Conservation (phyloP, 2,113 vertebrate genomes). For the Peromyscus polionotus region DNA sequence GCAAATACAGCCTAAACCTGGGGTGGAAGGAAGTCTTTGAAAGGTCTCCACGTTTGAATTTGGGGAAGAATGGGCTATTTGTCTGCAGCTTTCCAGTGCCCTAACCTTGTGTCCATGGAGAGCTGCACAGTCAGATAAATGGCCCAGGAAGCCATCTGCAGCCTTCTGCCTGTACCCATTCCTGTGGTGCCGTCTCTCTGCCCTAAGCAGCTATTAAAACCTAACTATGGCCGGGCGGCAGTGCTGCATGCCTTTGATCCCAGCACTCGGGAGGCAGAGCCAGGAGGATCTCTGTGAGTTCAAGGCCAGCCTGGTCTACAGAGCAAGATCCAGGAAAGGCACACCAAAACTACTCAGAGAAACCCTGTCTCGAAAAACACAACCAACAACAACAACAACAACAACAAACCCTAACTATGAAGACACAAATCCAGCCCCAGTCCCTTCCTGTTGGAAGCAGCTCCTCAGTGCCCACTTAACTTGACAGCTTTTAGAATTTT, state of each 20-base stretch:
- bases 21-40: not conserved
- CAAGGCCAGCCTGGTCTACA: too few relatives aligned
- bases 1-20: not conserved
- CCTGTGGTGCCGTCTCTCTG: accelerated
- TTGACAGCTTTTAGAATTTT: not conserved
- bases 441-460: not conserved
- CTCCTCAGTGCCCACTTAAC: not conserved
- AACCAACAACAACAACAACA: too few relatives aligned
- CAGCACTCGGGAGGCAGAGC: too few relatives aligned
- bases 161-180: too few relatives aligned
- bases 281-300: too few relatives aligned
- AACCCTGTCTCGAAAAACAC: too few relatives aligned
- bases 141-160: not conserved
- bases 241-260: too few relatives aligned
- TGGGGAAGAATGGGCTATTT: not conserved
- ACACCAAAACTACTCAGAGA: too few relatives aligned
- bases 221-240: too few relatives aligned
- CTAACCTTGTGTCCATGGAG: not conserved
- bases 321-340: too few relatives aligned
- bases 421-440: not conserved
- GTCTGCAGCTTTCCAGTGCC: not conserved
- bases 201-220: accelerated
- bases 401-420: not conserved
- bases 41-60: not conserved
- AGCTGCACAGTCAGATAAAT: too few relatives aligned